Conservation (phyloP, 2,888 invertebrate species). For the Caradrina clavipalpis region DNA sequence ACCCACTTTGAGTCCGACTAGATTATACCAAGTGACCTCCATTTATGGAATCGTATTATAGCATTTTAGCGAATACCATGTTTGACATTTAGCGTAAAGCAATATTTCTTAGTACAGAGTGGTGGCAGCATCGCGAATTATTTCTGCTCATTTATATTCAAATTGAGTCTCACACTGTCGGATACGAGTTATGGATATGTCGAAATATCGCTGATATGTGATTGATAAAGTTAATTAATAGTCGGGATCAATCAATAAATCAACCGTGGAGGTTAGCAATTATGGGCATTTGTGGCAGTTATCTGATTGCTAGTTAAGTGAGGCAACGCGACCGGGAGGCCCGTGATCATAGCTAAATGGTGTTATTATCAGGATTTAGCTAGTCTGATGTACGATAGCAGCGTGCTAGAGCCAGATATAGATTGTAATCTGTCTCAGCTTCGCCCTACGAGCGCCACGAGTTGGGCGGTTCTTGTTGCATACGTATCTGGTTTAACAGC, state of each 20-base stretch:
- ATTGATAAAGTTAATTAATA: constrained; percentile 54
- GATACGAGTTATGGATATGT: constrained; percentile 56
- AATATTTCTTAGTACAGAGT: constrained; percentile 32
- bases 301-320: constrained; percentile 34
- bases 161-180: constrained; percentile 32
- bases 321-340: background rate
- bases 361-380: constrained; percentile 21
- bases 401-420: constrained; percentile 11
- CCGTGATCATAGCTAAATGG: background rate
- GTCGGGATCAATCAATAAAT: constrained; percentile 46
- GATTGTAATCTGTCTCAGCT: constrained; percentile 3
- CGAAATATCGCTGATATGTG: constrained; percentile 40
- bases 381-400: constrained; percentile 10
- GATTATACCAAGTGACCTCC: constrained; percentile 24
- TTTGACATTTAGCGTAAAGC: constrained; percentile 30
- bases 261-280: constrained; percentile 38
- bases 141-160: constrained; percentile 52
- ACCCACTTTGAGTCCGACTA: constrained; percentile 25
- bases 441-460: background rate
- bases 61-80: constrained; percentile 20
- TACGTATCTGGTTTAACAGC: background rate
- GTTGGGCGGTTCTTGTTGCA: too few relatives aligned
- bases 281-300: constrained; percentile 27
- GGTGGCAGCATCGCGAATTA: constrained; percentile 43
- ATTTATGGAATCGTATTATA: constrained; percentile 3